Conservation (phyloP, 2,797 vertebrate species). For the Zenarchopterus dispar region DNA sequence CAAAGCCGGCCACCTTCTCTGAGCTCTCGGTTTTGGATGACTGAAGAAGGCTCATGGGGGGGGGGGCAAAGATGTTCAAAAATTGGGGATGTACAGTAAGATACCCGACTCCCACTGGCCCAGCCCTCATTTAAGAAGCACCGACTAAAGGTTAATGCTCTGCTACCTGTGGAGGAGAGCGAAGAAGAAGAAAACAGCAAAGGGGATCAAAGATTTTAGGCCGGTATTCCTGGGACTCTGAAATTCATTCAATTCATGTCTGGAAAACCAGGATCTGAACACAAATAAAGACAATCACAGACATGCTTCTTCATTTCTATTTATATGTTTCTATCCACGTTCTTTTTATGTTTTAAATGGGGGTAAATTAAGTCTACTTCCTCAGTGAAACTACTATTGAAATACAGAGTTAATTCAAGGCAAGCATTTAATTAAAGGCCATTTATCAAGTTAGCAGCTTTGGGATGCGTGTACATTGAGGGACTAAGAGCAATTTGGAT, state of each 20-base stretch:
- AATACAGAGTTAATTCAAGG: conserved; percentile 7
- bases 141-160: conserved; percentile 74
- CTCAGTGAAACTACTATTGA: background rate
- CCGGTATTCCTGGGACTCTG: conserved; percentile 33
- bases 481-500: conserved; percentile 9
- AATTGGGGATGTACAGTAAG: conserved; percentile 44
- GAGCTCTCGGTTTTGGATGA: conserved; percentile 35
- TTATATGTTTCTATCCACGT: background rate
- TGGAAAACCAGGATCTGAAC: conserved; percentile 9
- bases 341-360: background rate
- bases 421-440: conserved; percentile 26
- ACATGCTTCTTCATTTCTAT: background rate
- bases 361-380: background rate
- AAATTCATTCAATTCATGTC: conserved; percentile 36
- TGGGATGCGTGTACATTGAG: conserved; percentile 14
- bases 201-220: conserved; percentile 58
- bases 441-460: conserved; percentile 32
- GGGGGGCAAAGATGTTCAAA: conserved; percentile 37
- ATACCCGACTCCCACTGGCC: conserved; percentile 59
- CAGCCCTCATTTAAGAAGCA: conserved; percentile 74
- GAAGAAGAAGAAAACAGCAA: conserved; percentile 16
- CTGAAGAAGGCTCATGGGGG: conserved; percentile 49
- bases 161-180: conserved; percentile 53
- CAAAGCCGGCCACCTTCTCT: conserved; percentile 62
- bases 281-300: conserved; percentile 11